Evolutionary conservation across 1,140 invertebrate species (phyloP).

Genomic region (Diuraphis noxia): DNA sequence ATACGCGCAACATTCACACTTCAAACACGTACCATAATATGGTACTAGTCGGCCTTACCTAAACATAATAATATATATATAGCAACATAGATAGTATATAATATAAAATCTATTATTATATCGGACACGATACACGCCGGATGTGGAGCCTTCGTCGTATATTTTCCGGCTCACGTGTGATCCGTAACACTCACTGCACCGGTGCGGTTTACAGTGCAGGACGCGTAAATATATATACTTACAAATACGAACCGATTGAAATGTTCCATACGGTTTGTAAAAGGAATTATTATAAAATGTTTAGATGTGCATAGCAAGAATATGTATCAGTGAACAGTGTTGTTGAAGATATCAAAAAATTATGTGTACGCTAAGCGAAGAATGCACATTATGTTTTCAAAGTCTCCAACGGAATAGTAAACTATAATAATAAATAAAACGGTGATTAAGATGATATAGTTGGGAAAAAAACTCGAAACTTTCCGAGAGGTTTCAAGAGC

Average conservation of each 20-base stretch:
- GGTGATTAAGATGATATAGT: neutral
- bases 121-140: neutral
- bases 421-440: too few species aligned
- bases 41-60: neutral
- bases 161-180: neutral
- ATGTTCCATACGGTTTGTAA: neutral
- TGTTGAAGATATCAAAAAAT: too few species aligned
- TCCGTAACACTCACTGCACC: neutral
- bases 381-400: neutral
- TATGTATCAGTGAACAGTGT: too few species aligned
- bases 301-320: too few species aligned
- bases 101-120: neutral
- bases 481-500: neutral
- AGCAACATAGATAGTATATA: too few species aligned
- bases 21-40: neutral
- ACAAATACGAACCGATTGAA: neutral
- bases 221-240: neutral
- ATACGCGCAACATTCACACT: constrained; percentile 6
- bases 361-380: too few species aligned
- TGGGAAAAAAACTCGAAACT: neutral
- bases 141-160: neutral
- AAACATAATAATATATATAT: too few species aligned
- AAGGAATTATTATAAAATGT: neutral
- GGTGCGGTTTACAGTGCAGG: neutral
- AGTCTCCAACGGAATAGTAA: neutral